Evolutionary conservation across 2,113 vertebrate genomes (phyloP).

Genomic region (Camelus dromedarius): DNA sequence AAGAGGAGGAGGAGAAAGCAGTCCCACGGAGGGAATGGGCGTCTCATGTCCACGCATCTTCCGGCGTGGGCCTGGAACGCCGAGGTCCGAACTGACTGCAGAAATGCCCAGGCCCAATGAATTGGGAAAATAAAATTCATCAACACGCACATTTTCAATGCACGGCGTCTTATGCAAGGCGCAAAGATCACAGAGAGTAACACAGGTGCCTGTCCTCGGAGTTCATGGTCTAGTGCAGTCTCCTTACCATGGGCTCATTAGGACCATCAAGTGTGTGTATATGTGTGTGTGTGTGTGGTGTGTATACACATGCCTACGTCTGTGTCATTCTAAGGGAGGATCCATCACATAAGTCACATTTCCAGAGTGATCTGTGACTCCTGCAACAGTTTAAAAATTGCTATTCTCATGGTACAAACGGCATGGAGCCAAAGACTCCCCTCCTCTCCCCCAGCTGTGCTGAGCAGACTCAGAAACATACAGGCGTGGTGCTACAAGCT

Average conservation of each 20-base stretch:
- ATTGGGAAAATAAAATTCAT: neutral
- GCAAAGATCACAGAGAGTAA: neutral
- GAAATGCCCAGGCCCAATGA: neutral
- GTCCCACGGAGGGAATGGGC: accelerated
- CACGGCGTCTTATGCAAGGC: accelerated
- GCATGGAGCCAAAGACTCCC: neutral
- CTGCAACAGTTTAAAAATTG: neutral
- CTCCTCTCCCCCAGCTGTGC: neutral
- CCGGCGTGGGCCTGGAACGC: too few relatives aligned
- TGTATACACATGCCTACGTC: accelerated
- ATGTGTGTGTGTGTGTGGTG: neutral
- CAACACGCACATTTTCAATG: accelerated
- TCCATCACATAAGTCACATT: neutral
- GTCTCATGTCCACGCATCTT: neutral
- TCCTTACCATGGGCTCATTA: accelerated
- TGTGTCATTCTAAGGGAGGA: neutral
- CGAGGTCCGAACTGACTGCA: neutral
- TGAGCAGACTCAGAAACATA: neutral
- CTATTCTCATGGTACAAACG: neutral
- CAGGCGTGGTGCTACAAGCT: neutral
- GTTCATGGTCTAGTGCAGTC: accelerated
- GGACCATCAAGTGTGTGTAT: neutral
- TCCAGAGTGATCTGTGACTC: neutral
- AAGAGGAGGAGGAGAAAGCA: neutral
- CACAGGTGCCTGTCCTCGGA: neutral